Evolutionary conservation across 2,113 vertebrate genomes (phyloP).

Genomic region (Macquaria ambigua): DNA sequence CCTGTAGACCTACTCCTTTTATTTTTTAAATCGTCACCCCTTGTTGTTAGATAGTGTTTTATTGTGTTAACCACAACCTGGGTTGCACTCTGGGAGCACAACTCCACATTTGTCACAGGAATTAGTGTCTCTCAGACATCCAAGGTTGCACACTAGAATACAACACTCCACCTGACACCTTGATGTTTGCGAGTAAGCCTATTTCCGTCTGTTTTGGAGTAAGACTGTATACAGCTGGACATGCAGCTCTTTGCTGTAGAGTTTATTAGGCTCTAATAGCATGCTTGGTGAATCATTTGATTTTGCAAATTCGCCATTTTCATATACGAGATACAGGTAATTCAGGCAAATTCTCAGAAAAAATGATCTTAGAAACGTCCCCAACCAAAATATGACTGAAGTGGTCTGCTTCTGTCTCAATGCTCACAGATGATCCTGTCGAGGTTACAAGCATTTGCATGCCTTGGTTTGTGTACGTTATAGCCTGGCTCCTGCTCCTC

Average conservation of each 20-base stretch:
- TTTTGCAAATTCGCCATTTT: not conserved
- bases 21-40: not conserved
- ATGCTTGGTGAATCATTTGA: not conserved
- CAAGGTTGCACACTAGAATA: not conserved
- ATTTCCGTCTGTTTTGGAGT: not conserved
- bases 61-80: not conserved
- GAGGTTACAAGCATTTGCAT: not conserved
- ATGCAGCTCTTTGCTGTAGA: not conserved
- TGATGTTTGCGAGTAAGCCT: not conserved
- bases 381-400: not conserved
- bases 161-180: not conserved
- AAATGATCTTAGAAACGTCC: not conserved
- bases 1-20: not conserved
- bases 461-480: not conserved
- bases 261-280: not conserved
- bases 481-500: not conserved
- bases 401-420: not conserved
- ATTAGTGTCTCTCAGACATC: not conserved
- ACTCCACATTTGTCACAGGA: slow-evolving; percentile 1
- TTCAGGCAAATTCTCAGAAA: not conserved
- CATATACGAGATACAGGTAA: not conserved
- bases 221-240: not conserved
- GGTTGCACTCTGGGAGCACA: not conserved
- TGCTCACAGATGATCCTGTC: not conserved
- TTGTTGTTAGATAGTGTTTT: not conserved